Conservation (phyloP, 2,888 invertebrate species). For the Cataglyphis livida region DNA sequence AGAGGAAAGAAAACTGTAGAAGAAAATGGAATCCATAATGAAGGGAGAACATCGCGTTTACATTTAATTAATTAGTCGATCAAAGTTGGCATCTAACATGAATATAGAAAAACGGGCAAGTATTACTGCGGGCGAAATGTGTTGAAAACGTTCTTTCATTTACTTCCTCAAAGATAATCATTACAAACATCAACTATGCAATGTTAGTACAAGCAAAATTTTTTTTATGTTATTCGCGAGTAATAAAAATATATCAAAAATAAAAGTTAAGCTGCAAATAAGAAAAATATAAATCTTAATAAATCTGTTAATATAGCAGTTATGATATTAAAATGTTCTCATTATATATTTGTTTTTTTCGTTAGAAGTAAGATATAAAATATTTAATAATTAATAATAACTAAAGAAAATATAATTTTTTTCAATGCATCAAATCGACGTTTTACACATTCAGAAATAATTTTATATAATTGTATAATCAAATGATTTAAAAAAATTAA, state of each 20-base stretch:
- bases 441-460: neutral
- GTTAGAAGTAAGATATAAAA: neutral
- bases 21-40: neutral
- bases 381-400: slow-evolving; percentile 4
- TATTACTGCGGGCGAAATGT: slow-evolving; percentile 54
- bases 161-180: slow-evolving; percentile 56
- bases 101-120: slow-evolving; percentile 59
- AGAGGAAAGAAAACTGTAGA: neutral
- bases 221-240: slow-evolving; percentile 12
- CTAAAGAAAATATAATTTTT: neutral
- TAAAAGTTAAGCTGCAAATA: slow-evolving; percentile 17
- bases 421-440: neutral
- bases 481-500: neutral
- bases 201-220: slow-evolving; percentile 7
- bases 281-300: neutral
- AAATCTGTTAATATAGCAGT: slow-evolving; percentile 20
- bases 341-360: neutral
- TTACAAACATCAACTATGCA: slow-evolving; percentile 9
- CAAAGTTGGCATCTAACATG: slow-evolving; percentile 47
- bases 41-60: slow-evolving; percentile 61
- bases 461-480: too few relatives aligned
- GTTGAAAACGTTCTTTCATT: slow-evolving; percentile 70
- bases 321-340: slow-evolving; percentile 7
- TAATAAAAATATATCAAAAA: neutral
- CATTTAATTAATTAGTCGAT: slow-evolving; percentile 74